Conservation (phyloP, 2,797 vertebrate genomes). For the Buceros bicornis region DNA sequence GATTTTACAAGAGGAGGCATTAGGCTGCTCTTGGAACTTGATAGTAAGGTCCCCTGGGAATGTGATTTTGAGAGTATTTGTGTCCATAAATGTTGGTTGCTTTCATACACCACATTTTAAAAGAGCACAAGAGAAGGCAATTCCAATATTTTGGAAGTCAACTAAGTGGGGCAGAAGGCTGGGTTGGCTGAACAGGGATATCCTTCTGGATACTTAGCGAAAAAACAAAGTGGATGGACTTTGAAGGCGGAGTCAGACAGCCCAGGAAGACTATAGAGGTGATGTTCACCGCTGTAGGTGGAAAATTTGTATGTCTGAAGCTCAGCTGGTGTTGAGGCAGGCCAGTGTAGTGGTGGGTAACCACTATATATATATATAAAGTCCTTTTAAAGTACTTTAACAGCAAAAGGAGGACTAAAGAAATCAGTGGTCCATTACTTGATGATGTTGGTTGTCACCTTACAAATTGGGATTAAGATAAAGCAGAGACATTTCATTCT, state of each 20-base stretch:
- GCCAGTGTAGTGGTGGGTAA: not conserved
- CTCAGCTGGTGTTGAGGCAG: not conserved
- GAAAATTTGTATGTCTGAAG: not conserved
- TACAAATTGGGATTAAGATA: not conserved
- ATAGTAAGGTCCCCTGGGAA: not conserved
- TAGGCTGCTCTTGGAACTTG: not conserved
- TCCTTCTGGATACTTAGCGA: not conserved
- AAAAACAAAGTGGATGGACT: not conserved
- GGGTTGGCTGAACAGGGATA: not conserved
- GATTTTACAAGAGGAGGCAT: not conserved
- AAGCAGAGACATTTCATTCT: not conserved
- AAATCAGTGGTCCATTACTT: not conserved
- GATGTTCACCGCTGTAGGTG: not conserved
- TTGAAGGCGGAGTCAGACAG: not conserved
- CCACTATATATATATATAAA: too few relatives aligned
- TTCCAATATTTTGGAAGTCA: not conserved
- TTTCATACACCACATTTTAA: not conserved
- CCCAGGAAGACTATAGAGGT: not conserved
- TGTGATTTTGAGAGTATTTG: not conserved
- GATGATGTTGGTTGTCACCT: not conserved
- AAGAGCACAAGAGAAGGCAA: not conserved
- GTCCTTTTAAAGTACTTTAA: not conserved
- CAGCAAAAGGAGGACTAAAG: not conserved
- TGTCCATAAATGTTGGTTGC: not conserved
- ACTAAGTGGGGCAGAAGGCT: not conserved